A percentile compares a stretch with the other conserved stretches of the same genome.
Conservation (phyloP, 2,113 vertebrate species). For the Zapornia atra region DNA sequence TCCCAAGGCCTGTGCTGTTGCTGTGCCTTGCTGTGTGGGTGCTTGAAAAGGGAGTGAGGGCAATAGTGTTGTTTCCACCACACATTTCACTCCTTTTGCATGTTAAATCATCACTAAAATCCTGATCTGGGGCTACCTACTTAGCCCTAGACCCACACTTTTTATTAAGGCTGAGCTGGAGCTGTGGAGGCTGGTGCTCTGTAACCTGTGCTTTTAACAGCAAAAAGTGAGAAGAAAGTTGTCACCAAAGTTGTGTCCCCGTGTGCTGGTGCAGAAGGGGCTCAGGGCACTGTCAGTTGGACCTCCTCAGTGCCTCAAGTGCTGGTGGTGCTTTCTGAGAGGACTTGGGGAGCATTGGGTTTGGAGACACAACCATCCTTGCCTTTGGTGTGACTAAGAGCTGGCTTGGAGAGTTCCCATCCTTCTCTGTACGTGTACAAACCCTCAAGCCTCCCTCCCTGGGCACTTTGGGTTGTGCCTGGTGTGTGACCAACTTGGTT, state of each 20-base stretch:
- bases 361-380: background rate
- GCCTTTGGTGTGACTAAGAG: background rate
- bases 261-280: background rate
- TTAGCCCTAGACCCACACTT: background rate
- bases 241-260: background rate
- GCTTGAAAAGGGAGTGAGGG: background rate
- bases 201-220: background rate
- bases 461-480: background rate
- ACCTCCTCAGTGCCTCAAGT: background rate
- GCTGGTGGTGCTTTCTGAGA: background rate
- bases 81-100: background rate
- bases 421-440: too few relatives aligned
- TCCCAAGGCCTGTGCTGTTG: background rate
- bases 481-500: background rate
- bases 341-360: fast-evolving
- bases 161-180: background rate
- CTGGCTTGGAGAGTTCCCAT: background rate
- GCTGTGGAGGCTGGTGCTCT: background rate
- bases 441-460: background rate
- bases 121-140: background rate
- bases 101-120: background rate
- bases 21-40: background rate
- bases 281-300: background rate
- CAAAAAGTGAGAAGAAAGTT: background rate
- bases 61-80: background rate